These are phyloP conservation scores for Diogma glabrata DNA, from an alignment of 2,888 invertebrate genomes.

Conservation along the genomic window DNA sequence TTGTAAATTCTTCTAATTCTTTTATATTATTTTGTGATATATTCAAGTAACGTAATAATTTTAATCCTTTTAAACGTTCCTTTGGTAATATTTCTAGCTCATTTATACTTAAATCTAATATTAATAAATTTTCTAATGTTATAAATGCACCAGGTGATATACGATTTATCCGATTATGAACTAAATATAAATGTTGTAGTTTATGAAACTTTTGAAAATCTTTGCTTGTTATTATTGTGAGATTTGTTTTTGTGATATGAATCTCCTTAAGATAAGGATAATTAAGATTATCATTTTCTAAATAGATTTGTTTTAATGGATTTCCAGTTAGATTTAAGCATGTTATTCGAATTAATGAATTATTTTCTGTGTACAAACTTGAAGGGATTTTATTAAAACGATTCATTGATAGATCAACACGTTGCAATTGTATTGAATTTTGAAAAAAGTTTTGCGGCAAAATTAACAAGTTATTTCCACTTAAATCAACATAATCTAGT, in stretches of 20 bases:
- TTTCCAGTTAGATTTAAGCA: conserved; percentile 77
- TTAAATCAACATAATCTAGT: conserved; percentile 60
- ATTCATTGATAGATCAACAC: conserved; percentile 68
- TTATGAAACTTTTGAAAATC: conserved; percentile 77
- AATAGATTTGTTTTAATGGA: conserved; percentile 60
- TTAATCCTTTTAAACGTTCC: conserved; percentile 70
- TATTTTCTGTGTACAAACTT: conserved; percentile 56
- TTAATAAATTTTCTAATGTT: conserved; percentile 60
- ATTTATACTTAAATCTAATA: conserved; percentile 71
- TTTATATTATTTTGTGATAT: conserved; percentile 73
- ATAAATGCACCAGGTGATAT: conserved; percentile 79
- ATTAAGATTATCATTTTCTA: conserved; percentile 53
- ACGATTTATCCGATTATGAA: conserved; percentile 60
- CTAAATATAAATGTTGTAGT: conserved; percentile 60
- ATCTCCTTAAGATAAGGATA: conserved; percentile 73
- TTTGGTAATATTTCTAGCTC: conserved; percentile 72
- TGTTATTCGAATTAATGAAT: conserved; percentile 56
- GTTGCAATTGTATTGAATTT: conserved; percentile 55
- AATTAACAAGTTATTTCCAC: conserved; percentile 60
- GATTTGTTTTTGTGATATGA: conserved; percentile 65
- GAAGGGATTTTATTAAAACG: conserved; percentile 64
- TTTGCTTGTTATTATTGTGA: conserved; percentile 70
- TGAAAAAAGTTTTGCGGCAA: conserved; percentile 73
- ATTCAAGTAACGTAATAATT: conserved; percentile 61
- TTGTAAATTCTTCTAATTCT: conserved; percentile 69